Base-by-base conservation (phyloP, 1,140 invertebrate genomes). In the Plutomurus gul region DNA sequence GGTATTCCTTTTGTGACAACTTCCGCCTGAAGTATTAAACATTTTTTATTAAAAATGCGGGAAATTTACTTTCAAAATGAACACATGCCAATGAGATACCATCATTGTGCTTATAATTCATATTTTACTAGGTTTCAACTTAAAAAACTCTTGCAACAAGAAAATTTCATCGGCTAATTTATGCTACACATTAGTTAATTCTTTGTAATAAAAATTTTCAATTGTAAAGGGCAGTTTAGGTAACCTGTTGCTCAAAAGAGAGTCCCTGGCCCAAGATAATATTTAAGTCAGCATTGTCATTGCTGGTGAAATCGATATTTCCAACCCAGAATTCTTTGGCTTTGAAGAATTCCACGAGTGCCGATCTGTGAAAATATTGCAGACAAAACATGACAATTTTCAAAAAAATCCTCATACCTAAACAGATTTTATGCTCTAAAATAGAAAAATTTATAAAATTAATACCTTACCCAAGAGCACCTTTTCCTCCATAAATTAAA, bases 221-320 rank as follows among this genome's bases (percentile, higher is more conserved):
- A n/a, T 46, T 11, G 43, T n/a, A 7, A 33, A 10, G 18, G 20
- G 4, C 18, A 65, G 39, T 40, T 22, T 22, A 43, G 4, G 5
- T 85, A 87, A 91, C 92, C 87, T 99, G 97, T 40, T 94, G 90
- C 22, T 90, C 87, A 92, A 95, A 95, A 47, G 89, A 88, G 20
- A 90, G 90, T 47, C 92, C 90, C 37, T 90, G 88, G 72, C 93
- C 91, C 3, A 98, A 94, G 49, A 97, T 87, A 75, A 99, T 91
- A 88, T 95, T 99, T 5, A 91, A 89, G 89, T 99, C 93, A 33
- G 98, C 97, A 78, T 92, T 89, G 5, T 96, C 93, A 89, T 98
- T 99, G 83, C 91, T 88, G 77, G 89, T 90, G 82, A 98, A 88
- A 88, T 99, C 98, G 85, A 99, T 93, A 80, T 92, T 96, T 8